phyloP scores from a whole-genome alignment of 2,888 invertebrate species.

The Drosophila tripunctata region DNA sequence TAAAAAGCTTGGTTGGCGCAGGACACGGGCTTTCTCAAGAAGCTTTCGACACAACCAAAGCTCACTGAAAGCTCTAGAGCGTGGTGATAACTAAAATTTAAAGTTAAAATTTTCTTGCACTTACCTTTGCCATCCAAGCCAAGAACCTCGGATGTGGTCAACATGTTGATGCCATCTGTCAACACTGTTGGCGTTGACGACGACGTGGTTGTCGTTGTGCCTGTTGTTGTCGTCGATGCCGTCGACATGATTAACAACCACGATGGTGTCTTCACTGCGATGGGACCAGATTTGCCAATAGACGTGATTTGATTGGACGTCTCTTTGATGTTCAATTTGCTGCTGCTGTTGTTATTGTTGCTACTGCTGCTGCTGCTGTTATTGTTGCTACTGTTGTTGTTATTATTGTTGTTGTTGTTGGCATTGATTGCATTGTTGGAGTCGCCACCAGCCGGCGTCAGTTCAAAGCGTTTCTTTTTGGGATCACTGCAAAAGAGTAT shows the following conservation, averaged over 20 bases:
- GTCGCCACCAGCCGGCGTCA: slow-evolving; percentile 54
- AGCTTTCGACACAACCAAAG: no score
- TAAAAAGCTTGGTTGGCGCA: no score
- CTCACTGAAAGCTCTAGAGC: background rate
- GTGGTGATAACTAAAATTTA: background rate
- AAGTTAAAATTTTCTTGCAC: slow-evolving; percentile 56
- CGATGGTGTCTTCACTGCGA: slow-evolving; percentile 22
- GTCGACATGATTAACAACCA: slow-evolving; percentile 51
- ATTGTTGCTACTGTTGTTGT: slow-evolving; percentile 38
- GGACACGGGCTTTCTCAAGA: no score
- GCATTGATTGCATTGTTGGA: slow-evolving; percentile 57
- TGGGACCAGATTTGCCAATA: slow-evolving; percentile 22
- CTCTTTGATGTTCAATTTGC: slow-evolving; percentile 51
- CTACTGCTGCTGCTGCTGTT: slow-evolving; percentile 56
- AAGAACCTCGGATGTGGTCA: slow-evolving; percentile 71
- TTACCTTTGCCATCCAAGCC: slow-evolving; percentile 86
- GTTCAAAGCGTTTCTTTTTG: slow-evolving; percentile 83
- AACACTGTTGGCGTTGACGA: slow-evolving; percentile 27
- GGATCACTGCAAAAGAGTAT: slow-evolving; percentile 80
- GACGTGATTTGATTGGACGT: slow-evolving; percentile 34
- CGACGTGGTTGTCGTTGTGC: slow-evolving; percentile 42
- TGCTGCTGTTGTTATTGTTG: slow-evolving; percentile 37
- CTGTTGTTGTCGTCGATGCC: slow-evolving; percentile 24
- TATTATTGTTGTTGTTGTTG: slow-evolving; percentile 47
- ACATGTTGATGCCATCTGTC: slow-evolving; percentile 46